phyloP scores from a whole-genome alignment of 1,140 invertebrate species.

The Anoplolepis gracilipes region DNA sequence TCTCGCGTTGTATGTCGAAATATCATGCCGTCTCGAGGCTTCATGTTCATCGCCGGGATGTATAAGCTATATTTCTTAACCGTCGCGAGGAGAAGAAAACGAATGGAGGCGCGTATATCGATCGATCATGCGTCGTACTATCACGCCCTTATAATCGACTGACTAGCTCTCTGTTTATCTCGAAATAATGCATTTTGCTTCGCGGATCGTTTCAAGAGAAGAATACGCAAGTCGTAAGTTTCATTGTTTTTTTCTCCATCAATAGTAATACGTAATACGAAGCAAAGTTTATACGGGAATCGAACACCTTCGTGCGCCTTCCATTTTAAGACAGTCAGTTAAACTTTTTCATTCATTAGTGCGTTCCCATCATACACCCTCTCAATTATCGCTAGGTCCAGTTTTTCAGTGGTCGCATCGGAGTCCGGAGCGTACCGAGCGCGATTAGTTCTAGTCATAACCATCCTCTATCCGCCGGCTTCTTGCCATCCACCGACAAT shows the following conservation, averaged over 20 bases:
- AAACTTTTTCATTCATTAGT: conserved; percentile 33
- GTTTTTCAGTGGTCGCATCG: conserved; percentile 55
- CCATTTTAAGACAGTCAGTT: conserved; percentile 1
- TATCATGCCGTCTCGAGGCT: neutral
- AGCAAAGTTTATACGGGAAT: neutral
- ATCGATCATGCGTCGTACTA: conserved; percentile 33
- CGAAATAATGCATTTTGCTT: conserved; percentile 2
- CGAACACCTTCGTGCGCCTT: neutral
- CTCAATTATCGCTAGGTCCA: conserved; percentile 61
- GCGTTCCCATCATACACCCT: conserved; percentile 11
- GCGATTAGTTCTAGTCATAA: conserved; percentile 73
- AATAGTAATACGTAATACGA: neutral
- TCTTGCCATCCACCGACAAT: conserved; percentile 68
- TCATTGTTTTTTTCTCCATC: neutral
- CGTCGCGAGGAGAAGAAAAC: neutral
- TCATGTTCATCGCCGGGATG: conserved; percentile 14
- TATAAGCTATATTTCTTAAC: conserved; percentile 51
- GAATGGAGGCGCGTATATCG: neutral
- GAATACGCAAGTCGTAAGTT: neutral
- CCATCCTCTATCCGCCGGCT: conserved; percentile 17
- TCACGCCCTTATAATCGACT: conserved; percentile 24
- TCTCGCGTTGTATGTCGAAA: conserved; percentile 64
- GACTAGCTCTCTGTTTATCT: conserved; percentile 21
- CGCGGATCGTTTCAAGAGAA: neutral
- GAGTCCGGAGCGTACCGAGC: neutral